Conservation (phyloP, 2,113 vertebrate genomes). For the Aegotheles bennettii region DNA sequence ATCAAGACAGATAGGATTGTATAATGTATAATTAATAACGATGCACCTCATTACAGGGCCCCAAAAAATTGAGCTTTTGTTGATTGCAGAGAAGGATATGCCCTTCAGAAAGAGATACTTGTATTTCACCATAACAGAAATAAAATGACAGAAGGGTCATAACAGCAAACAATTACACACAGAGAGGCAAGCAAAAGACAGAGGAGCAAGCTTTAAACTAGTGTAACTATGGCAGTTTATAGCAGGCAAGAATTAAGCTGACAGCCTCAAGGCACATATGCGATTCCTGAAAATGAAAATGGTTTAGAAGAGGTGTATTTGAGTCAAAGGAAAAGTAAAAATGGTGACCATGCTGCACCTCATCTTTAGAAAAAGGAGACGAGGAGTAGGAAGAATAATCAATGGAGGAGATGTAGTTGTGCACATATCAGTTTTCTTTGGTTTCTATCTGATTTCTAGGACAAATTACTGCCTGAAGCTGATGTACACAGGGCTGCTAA, state of each 20-base stretch:
- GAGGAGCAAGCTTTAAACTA: neutral
- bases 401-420: neutral
- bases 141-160: neutral
- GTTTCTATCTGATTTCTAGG: slow-evolving; percentile 54
- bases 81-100: neutral
- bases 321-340: neutral
- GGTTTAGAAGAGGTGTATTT: neutral
- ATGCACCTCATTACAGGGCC: neutral
- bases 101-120: neutral
- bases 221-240: neutral
- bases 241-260: neutral
- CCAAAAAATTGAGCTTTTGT: neutral
- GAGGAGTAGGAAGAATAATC: neutral
- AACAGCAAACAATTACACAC: neutral
- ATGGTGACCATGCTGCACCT: neutral
- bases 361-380: neutral
- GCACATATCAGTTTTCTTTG: slow-evolving; percentile 44
- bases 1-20: neutral
- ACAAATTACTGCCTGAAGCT: slow-evolving; percentile 56
- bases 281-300: neutral
- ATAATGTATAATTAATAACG: neutral
- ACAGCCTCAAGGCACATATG: neutral
- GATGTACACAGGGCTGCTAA: slow-evolving; percentile 11
- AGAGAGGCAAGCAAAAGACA: neutral
- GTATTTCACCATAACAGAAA: neutral